Evolutionary conservation across 2,113 vertebrate species (phyloP).

Genomic region (Reinhardtius hippoglossoides): DNA sequence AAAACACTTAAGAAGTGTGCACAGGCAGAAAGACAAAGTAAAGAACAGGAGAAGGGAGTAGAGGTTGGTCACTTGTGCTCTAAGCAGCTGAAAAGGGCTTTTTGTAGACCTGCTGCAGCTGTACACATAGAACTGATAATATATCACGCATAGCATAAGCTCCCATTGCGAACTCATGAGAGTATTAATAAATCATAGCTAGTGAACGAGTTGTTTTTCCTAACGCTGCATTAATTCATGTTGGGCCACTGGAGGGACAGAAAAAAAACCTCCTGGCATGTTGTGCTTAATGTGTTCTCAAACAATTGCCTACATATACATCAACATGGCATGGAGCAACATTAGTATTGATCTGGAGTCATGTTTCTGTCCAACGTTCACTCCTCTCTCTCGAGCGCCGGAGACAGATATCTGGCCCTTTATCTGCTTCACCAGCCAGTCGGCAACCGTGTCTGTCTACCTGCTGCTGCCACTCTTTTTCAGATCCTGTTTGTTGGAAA

Average conservation of each 20-base stretch:
- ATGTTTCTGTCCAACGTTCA: not conserved
- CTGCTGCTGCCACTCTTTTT: not conserved
- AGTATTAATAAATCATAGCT: slow-evolving; percentile 3
- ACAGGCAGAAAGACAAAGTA: slow-evolving; percentile 5
- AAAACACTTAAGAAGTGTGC: slow-evolving; percentile 29
- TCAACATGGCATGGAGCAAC: slow-evolving; percentile 9
- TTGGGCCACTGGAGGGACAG: not conserved
- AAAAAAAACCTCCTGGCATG: not conserved
- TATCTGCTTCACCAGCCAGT: not conserved
- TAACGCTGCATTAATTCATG: not conserved
- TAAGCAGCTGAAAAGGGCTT: not conserved
- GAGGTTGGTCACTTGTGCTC: not conserved
- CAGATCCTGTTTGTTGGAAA: not conserved
- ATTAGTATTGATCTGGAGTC: slow-evolving; percentile 26
- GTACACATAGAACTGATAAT: not conserved
- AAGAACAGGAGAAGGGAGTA: not conserved
- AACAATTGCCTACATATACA: not conserved
- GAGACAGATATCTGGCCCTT: not conserved
- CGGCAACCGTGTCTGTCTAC: not conserved
- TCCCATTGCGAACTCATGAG: not conserved
- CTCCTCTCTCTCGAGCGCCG: not conserved
- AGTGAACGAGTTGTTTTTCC: not conserved
- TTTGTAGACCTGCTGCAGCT: slow-evolving; percentile 8
- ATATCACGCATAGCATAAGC: not conserved
- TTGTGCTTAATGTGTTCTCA: not conserved